Evolutionary conservation across 2,797 vertebrate species (phyloP), one percentile per base, ranked within the genome.

Genomic region (Gadopsis bispinosus): DNA sequence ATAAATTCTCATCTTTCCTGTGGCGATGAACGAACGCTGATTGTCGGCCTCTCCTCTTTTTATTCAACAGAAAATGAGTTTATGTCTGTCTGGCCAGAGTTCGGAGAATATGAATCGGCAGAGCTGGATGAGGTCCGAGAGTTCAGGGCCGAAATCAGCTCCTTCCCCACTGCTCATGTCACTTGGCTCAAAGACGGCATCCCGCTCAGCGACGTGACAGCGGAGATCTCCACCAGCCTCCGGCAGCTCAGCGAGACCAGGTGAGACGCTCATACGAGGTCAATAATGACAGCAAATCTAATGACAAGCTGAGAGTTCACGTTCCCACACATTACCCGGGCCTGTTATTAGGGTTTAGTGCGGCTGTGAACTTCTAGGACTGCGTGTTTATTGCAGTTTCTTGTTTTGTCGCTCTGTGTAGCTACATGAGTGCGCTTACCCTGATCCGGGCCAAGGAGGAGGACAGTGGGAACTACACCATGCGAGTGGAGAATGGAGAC

Each of bases 371-470:
- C 56, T 37, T 50, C 35, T 68, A 9, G 22, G 45, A 35, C 73
- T 22, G 39, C 13, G 51, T 26, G 29, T 51, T 75, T 11, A 70
- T 51, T 33, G 31, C 22, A 43, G 33, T 37, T 68, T 81, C 69
- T 69, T 47, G n/a, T 63, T 80, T 66, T 80, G 47, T 85, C 73
- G 53, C 64, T 84, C 31, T 85, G 48, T 88, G 20, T 72, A 99
- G 98, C 85, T 99, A 97, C 91, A 90, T 93, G 79, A 96, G 97
- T 55, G 88, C 95, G 85, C 91, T 99, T 70, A 97, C 96, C 70
- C 91, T 99, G 86, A 99, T 99, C 67, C 95, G 98, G 4, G 98
- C 97, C 61, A 99, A 99, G 83, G 96, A 97, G 72, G 97, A 99
- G 91, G 98, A 99, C 92, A 98, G 96, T 0, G 98, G 98, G 12